Evolutionary conservation across 2,797 vertebrate genomes (phyloP).

Genomic region (Xenopus petersii): DNA sequence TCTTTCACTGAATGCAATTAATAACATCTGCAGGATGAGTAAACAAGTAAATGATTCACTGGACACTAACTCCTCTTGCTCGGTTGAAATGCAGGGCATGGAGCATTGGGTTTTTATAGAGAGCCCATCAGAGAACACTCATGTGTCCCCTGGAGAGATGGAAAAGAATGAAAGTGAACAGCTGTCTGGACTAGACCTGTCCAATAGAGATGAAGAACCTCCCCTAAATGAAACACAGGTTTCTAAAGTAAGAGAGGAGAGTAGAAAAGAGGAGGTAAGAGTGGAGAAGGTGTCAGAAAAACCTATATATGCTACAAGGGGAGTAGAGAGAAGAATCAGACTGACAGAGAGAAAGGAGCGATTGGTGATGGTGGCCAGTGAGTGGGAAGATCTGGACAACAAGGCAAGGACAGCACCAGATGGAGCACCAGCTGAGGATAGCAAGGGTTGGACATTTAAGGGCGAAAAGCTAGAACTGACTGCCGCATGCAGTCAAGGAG

Average conservation of each 20-base stretch:
- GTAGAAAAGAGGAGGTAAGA: constrained; percentile 54
- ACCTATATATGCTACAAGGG: constrained; percentile 33
- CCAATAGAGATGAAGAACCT: constrained; percentile 8
- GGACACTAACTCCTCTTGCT: constrained; percentile 89
- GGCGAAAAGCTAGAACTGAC: not conserved
- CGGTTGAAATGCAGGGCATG: constrained; percentile 95
- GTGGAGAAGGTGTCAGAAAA: constrained; percentile 47
- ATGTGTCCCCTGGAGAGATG: constrained; percentile 61
- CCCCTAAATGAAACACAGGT: constrained; percentile 3
- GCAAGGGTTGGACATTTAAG: constrained; percentile 29
- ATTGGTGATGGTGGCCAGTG: constrained; percentile 8
- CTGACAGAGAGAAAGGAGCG: constrained; percentile 31
- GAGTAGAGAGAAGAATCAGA: constrained; percentile 10
- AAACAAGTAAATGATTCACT: constrained; percentile 31
- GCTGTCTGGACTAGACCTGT: constrained; percentile 20
- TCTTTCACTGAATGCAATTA: too few relatives aligned
- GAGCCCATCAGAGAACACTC: constrained; percentile 70
- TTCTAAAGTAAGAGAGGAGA: constrained; percentile 14
- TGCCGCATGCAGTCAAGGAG: constrained; percentile 9
- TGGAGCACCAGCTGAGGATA: constrained; percentile 32
- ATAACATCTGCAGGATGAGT: not conserved
- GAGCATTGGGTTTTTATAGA: constrained; percentile 99
- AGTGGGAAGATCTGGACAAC: constrained; percentile 25
- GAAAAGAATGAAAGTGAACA: constrained; percentile 22
- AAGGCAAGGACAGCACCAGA: constrained; percentile 40